A percentile compares a stretch with the other conserved stretches of the same genome.
These are phyloP conservation scores for Rhinogobio ventralis DNA, from an alignment of 2,797 vertebrate species.

Conservation along the genomic window DNA sequence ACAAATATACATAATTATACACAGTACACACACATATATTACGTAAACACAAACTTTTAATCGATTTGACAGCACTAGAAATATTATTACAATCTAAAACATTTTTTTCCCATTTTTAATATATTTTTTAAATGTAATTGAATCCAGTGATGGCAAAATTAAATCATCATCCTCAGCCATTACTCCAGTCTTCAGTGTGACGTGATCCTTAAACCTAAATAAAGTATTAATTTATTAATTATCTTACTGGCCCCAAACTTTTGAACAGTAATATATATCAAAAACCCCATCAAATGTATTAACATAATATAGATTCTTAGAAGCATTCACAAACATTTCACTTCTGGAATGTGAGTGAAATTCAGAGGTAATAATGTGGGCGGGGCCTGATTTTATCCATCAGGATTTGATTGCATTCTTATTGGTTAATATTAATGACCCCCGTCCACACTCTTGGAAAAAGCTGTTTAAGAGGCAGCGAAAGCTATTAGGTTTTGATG, in stretches of 20 bases:
- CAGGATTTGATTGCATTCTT: not conserved
- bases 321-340: not conserved
- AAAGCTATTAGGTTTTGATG: not conserved
- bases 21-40: too few relatives aligned
- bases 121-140: too few relatives aligned
- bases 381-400: not conserved
- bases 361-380: not conserved
- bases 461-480: not conserved
- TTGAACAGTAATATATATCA: not conserved
- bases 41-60: too few relatives aligned
- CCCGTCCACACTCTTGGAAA: not conserved
- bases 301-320: not conserved
- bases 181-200: not conserved
- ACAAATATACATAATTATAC: too few relatives aligned
- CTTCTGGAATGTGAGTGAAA: not conserved
- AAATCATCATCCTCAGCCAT: not conserved
- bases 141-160: not conserved
- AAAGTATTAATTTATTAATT: too few relatives aligned
- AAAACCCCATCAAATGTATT: not conserved
- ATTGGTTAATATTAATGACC: not conserved
- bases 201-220: too few relatives aligned
- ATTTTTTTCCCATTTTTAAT: not conserved
- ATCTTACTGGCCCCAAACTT: not conserved
- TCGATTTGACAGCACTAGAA: too few relatives aligned
- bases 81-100: too few relatives aligned